Conservation (phyloP, 2,888 invertebrate species). For the Busseola fusca region DNA sequence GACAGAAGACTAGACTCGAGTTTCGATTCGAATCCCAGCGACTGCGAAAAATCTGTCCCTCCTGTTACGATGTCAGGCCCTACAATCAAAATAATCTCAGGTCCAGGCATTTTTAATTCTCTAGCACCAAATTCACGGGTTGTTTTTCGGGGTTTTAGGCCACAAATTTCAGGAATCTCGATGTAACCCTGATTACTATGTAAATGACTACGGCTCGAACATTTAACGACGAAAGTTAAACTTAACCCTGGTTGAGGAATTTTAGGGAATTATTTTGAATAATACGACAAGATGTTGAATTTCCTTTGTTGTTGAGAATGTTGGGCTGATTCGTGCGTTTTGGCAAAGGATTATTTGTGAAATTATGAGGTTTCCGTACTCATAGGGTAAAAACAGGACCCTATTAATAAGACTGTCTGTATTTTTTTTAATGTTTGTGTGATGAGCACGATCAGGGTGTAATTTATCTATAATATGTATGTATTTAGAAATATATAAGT, state of each 20-base stretch:
- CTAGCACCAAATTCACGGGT: slow-evolving; percentile 19
- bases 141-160: slow-evolving; percentile 42
- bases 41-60: too few relatives aligned
- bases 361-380: too few relatives aligned
- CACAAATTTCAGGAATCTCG: slow-evolving; percentile 48
- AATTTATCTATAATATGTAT: too few relatives aligned
- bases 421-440: too few relatives aligned
- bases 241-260: slow-evolving; percentile 43
- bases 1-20: too few relatives aligned
- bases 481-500: too few relatives aligned
- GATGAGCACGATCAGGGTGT: too few relatives aligned
- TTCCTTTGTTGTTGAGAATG: slow-evolving; percentile 11
- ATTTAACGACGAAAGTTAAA: slow-evolving; percentile 51
- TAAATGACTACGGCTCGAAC: slow-evolving; percentile 45
- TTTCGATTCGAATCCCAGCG: too few relatives aligned
- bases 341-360: background rate
- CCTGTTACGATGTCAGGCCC: too few relatives aligned
- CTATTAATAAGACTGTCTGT: too few relatives aligned
- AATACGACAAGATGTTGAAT: slow-evolving; percentile 23
- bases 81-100: background rate
- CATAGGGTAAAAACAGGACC: too few relatives aligned
- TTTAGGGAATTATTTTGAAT: slow-evolving; percentile 46
- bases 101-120: slow-evolving; percentile 41
- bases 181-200: slow-evolving; percentile 51
- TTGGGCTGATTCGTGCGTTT: background rate